These are phyloP conservation scores for Atrina japonica DNA, from an alignment of 2,888 invertebrate genomes.

Conservation along the genomic window DNA sequence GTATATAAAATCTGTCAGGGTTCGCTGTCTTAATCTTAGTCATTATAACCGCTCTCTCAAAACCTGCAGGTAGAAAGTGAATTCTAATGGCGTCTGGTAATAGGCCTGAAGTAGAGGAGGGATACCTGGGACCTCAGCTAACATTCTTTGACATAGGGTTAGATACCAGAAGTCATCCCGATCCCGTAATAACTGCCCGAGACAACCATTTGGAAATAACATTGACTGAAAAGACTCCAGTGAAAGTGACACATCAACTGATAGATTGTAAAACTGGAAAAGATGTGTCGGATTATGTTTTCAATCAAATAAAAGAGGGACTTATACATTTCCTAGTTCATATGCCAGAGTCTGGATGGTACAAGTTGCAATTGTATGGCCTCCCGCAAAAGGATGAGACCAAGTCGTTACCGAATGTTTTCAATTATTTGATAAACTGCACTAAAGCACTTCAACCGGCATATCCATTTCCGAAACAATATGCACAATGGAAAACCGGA, in stretches of 20 bases:
- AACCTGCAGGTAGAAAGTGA: no score
- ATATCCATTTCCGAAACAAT: constrained; percentile 78
- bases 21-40: no score
- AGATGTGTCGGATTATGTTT: constrained; percentile 65
- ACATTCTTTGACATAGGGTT: constrained; percentile 66
- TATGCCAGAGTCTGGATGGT: constrained; percentile 74
- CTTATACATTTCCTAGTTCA: constrained; percentile 56
- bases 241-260: constrained; percentile 70
- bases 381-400: constrained; percentile 74
- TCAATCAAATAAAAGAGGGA: constrained; percentile 66
- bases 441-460: constrained; percentile 58
- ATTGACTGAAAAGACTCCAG: constrained; percentile 48
- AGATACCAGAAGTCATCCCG: constrained; percentile 56
- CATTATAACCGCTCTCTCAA: no score
- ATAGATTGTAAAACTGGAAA: constrained; percentile 57
- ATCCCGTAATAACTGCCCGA: constrained; percentile 52
- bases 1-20: no score
- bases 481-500: constrained; percentile 80
- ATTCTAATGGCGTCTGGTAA: no score
- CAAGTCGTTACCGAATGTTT: constrained; percentile 78
- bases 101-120: constrained; percentile 64
- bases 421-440: constrained; percentile 78
- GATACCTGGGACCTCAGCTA: constrained; percentile 70
- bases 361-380: constrained; percentile 79
- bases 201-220: constrained; percentile 66